Base-by-base conservation (phyloP, 2,797 vertebrate species). In the Tokudaia muenninki region DNA sequence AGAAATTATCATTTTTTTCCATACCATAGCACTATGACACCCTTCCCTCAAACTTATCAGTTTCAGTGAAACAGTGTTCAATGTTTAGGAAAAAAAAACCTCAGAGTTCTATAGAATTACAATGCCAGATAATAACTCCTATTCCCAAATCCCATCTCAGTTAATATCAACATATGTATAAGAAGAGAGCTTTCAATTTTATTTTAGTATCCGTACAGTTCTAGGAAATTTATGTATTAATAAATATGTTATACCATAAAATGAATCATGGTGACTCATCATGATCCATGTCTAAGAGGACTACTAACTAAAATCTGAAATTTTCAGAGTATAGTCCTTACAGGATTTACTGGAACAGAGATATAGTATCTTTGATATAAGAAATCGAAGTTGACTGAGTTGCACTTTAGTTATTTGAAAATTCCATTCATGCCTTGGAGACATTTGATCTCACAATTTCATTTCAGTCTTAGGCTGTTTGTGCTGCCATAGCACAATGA, bases 251-350 rank as follows among this genome's bases (percentile, higher is more conserved):
- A 41, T 17, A 65, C 16, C 21, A 70, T 47, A 22, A 84, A 37
- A 88, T 91, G 41, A 94, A 72, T 77, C 52, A n/a, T 59, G 52
- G 16, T 90, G 72, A 95, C 6, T 96, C 78, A 94, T 87, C 90
- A 75, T 78, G 77, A 94, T 44, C 34, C 24, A 59, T 65, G 24
- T 79, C 57, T 81, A 95, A 87, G 8, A 90, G 9, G 8, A 79
- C 11, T 65, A 52, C 72, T 90, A 93, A 88, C 41, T 72, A 34
- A 34, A 88, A 90, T n/a, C 75, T 75, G 5, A 59, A 14, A 29
- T 74, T 91, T 91, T 80, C 81, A 80, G 31, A 94, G 55, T 55
- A 14, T 14, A 92, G 37, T 0, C 57, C n/a, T 59, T 87, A 41
- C 34, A 37, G 61, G 10, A 26, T 67, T 84, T 94, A 67, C 17